Evolutionary conservation across 2,797 vertebrate species (phyloP).

Genomic region (Brachyalestes nurse): DNA sequence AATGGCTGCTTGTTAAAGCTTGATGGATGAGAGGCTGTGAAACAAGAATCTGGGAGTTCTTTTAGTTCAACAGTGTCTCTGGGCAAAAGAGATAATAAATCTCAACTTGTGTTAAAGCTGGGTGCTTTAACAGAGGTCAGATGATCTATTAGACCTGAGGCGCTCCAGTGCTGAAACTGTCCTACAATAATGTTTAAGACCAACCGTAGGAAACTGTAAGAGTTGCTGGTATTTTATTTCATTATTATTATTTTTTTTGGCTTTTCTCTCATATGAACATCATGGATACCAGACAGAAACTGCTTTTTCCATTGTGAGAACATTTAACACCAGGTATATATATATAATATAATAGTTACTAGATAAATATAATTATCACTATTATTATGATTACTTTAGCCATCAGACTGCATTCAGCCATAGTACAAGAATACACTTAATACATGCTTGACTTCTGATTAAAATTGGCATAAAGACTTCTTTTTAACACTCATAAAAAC

Average conservation of each 20-base stretch:
- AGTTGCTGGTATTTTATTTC: not conserved
- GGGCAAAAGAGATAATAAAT: conserved; percentile 18
- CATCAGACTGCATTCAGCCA: too few species aligned
- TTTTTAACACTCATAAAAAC: not conserved
- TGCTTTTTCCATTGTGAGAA: too few species aligned
- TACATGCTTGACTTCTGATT: not conserved
- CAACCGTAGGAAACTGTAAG: not conserved
- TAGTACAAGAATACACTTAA: too few species aligned
- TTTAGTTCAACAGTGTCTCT: not conserved
- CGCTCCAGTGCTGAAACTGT: not conserved
- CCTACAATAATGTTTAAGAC: conserved; percentile 2
- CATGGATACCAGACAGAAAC: not conserved
- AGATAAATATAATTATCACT: too few species aligned
- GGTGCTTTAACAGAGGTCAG: conserved; percentile 9
- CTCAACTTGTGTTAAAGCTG: not conserved
- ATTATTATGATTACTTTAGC: too few species aligned
- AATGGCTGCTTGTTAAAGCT: conserved; percentile 22
- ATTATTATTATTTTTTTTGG: too few species aligned
- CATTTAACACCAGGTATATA: too few species aligned
- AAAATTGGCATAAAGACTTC: not conserved
- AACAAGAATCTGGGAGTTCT: not conserved
- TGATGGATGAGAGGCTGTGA: conserved; percentile 5
- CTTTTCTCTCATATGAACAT: not conserved
- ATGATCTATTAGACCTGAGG: conserved; percentile 17
- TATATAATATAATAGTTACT: too few species aligned